Conservation (phyloP, 2,113 vertebrate genomes). For the Corythoichthys intestinalis region DNA sequence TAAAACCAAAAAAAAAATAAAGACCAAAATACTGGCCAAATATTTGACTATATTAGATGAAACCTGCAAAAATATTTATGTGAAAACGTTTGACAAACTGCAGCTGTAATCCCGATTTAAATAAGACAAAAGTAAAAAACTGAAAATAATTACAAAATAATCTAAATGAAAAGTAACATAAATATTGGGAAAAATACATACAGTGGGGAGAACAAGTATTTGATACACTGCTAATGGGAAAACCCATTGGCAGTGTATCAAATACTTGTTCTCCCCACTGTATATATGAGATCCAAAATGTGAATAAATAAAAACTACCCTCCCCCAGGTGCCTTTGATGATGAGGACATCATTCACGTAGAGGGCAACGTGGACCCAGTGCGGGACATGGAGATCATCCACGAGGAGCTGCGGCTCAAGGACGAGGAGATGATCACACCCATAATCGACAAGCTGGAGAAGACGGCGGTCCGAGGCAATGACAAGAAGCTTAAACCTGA, state of each 20-base stretch:
- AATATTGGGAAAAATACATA: background rate
- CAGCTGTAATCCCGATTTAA: no score
- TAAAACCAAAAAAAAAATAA: no score
- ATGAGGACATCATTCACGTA: constrained; percentile 96
- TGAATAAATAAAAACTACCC: no score
- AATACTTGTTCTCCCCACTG: no score
- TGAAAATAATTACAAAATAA: background rate
- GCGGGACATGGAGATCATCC: constrained; percentile 85
- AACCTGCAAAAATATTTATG: no score
- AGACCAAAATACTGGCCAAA: no score
- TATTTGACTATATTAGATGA: no score
- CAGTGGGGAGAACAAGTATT: background rate
- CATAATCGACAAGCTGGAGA: constrained; percentile 91
- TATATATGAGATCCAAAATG: no score
- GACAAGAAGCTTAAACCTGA: constrained; percentile 99
- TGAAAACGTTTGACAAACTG: background rate
- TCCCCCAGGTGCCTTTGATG: constrained; percentile 85
- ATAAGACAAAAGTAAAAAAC: background rate
- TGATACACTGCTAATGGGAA: background rate
- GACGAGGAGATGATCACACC: constrained; percentile 90
- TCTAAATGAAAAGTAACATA: background rate
- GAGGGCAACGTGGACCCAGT: constrained; percentile 95
- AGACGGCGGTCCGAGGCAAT: constrained; percentile 90
- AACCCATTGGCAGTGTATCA: no score
- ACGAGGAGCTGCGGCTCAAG: constrained; percentile 95